A percentile compares a stretch with the other conserved stretches of the same genome.
Evolutionary conservation across 2,888 invertebrate species (phyloP).

Genomic region (Heliconius hortense): DNA sequence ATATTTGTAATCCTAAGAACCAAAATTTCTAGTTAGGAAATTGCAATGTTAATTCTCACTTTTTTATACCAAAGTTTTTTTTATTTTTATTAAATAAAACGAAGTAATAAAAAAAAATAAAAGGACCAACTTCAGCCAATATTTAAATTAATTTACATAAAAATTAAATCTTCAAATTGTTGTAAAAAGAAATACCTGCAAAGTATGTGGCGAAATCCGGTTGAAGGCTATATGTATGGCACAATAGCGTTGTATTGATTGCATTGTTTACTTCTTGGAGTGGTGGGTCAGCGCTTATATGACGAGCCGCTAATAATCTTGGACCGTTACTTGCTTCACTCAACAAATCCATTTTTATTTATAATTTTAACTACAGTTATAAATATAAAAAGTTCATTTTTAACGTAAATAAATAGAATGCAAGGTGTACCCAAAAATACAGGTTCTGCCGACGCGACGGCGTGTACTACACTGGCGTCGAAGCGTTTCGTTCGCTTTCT

Average conservation of each 20-base stretch:
- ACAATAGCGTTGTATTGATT: constrained; percentile 67
- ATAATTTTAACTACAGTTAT: constrained; percentile 18
- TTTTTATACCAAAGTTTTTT: background rate
- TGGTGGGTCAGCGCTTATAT: constrained; percentile 61
- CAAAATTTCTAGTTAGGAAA: background rate
- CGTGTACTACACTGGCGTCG: constrained; percentile 45
- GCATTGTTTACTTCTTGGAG: constrained; percentile 57
- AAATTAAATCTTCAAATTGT: constrained; percentile 16
- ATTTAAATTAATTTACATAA: background rate
- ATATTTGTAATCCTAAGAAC: too few species aligned
- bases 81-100: background rate
- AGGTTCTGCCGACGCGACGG: constrained; percentile 36
- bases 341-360: constrained; percentile 61
- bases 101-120: background rate
- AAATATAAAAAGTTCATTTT: constrained; percentile 30
- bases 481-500: constrained; percentile 75
- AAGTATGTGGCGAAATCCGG: constrained; percentile 70
- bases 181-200: constrained; percentile 57
- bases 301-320: constrained; percentile 60
- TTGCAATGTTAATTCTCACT: background rate
- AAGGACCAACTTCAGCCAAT: background rate
- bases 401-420: constrained; percentile 12
- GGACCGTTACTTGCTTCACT: constrained; percentile 58
- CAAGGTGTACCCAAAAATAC: constrained; percentile 28
- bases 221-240: constrained; percentile 64